Percentiles rank a stretch among this genome's conserved stretches.
Evolutionary conservation across 2,888 invertebrate species (phyloP).

Genomic region (Nasonovia ribisnigri): DNA sequence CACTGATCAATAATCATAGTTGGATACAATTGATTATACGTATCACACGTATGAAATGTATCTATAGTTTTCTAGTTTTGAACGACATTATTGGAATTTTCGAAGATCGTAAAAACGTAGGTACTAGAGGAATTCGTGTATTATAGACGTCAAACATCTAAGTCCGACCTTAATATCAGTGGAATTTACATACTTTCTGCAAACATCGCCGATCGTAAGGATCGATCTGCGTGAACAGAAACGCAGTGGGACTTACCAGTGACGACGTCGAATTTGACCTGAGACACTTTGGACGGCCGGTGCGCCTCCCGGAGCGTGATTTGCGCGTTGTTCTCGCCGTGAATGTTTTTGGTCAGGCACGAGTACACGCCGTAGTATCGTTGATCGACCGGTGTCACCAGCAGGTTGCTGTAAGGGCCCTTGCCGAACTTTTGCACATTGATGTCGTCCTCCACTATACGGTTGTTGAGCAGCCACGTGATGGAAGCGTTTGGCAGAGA

Average conservation of each 20-base stretch:
- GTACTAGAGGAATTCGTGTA: no score
- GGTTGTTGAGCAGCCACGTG: constrained; percentile 78
- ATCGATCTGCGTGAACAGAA: not conserved
- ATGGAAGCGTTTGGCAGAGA: constrained; percentile 92
- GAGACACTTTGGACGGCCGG: constrained; percentile 77
- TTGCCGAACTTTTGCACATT: constrained; percentile 60
- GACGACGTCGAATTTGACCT: constrained; percentile 78
- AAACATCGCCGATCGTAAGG: not conserved
- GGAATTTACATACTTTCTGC: no score
- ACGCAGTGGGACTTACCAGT: constrained; percentile 71
- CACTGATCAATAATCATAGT: not conserved
- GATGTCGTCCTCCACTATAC: constrained; percentile 69
- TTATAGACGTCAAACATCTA: not conserved
- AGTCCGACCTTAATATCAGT: no score
- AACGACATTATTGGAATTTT: no score
- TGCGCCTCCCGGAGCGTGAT: constrained; percentile 82
- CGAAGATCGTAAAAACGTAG: no score
- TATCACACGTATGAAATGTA: no score
- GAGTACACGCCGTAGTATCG: constrained; percentile 82
- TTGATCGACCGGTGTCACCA: constrained; percentile 77
- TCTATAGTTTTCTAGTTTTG: no score
- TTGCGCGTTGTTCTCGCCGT: constrained; percentile 78
- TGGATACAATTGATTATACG: not conserved
- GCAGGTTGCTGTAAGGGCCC: constrained; percentile 58
- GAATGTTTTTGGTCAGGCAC: constrained; percentile 84